Percentiles rank a stretch among this genome's conserved stretches.
phyloP scores from a whole-genome alignment of 2,888 invertebrate species.

The Eupithecia centaureata region DNA sequence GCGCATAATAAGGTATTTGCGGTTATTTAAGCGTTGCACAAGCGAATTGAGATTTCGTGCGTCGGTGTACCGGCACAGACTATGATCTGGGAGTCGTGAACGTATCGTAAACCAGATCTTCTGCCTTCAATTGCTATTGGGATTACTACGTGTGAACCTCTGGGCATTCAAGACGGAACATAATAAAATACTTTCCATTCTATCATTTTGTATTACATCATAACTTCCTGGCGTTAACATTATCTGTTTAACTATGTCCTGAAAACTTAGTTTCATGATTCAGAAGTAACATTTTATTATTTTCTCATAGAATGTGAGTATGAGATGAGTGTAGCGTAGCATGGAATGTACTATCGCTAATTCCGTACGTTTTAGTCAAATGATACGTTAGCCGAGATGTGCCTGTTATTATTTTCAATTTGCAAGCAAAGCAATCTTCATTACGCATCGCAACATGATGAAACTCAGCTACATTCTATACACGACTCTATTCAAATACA shows the following conservation, averaged over 20 bases:
- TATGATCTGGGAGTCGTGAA: slow-evolving; percentile 69
- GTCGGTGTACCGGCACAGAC: slow-evolving; percentile 59
- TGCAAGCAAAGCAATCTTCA: slow-evolving; percentile 57
- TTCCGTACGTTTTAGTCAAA: slow-evolving; percentile 28
- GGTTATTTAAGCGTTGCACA: slow-evolving; percentile 82
- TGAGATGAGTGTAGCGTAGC: neutral
- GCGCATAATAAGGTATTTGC: slow-evolving; percentile 83
- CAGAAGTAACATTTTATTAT: neutral
- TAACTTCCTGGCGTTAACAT: neutral
- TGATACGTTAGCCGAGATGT: slow-evolving; percentile 40
- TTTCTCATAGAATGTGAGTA: neutral
- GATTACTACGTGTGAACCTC: slow-evolving; percentile 73
- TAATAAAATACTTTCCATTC: slow-evolving; percentile 64
- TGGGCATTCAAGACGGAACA: slow-evolving; percentile 64
- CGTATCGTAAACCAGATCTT: slow-evolving; percentile 73
- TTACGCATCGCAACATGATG: slow-evolving; percentile 59
- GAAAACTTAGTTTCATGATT: neutral
- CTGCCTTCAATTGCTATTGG: slow-evolving; percentile 71
- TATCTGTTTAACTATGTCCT: neutral
- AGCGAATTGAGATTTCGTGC: slow-evolving; percentile 81
- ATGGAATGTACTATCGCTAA: neutral
- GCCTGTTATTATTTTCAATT: slow-evolving; percentile 59
- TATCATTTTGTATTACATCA: neutral
- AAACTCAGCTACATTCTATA: slow-evolving; percentile 51
- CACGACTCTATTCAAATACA: slow-evolving; percentile 41